phyloP scores from a whole-genome alignment of 2,113 vertebrate genomes.

The Neodontobutis hainanensis region DNA sequence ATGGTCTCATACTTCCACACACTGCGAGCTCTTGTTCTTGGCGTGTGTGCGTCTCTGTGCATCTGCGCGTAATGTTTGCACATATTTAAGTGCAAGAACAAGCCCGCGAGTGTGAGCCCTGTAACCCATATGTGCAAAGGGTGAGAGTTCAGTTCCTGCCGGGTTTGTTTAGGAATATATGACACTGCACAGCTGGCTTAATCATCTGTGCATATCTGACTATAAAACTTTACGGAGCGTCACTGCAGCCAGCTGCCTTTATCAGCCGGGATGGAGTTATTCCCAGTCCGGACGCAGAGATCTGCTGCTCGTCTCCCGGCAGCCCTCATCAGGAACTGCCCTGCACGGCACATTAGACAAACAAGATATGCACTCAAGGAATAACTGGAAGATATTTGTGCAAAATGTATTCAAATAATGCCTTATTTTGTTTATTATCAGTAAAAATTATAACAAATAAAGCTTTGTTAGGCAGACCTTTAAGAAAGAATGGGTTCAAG shows the following conservation, averaged over 20 bases:
- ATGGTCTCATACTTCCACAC: slow-evolving; percentile 20
- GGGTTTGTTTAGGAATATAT: slow-evolving; percentile 80
- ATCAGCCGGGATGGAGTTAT: slow-evolving; percentile 76
- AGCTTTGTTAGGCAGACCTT: neutral
- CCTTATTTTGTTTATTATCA: neutral
- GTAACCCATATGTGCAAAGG: slow-evolving; percentile 69
- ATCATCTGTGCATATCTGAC: slow-evolving; percentile 86
- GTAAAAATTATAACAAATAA: neutral
- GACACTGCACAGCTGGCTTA: slow-evolving; percentile 84
- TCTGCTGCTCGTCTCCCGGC: slow-evolving; percentile 50
- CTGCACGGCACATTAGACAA: slow-evolving; percentile 22
- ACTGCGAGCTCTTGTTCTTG: slow-evolving; percentile 43
- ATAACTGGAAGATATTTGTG: neutral
- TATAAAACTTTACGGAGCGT: slow-evolving; percentile 88
- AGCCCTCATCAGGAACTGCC: slow-evolving; percentile 56
- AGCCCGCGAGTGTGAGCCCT: slow-evolving; percentile 53
- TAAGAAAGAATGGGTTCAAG: no score
- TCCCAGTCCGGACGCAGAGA: slow-evolving; percentile 55
- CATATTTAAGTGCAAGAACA: slow-evolving; percentile 59
- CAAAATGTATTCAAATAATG: neutral
- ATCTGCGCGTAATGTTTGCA: slow-evolving; percentile 56
- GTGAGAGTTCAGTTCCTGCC: slow-evolving; percentile 76
- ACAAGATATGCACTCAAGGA: slow-evolving; percentile 21
- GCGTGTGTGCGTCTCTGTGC: slow-evolving; percentile 12
- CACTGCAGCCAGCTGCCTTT: slow-evolving; percentile 84